Base-by-base conservation (phyloP, 2,888 invertebrate genomes). In the Parelbella ahira region DNA sequence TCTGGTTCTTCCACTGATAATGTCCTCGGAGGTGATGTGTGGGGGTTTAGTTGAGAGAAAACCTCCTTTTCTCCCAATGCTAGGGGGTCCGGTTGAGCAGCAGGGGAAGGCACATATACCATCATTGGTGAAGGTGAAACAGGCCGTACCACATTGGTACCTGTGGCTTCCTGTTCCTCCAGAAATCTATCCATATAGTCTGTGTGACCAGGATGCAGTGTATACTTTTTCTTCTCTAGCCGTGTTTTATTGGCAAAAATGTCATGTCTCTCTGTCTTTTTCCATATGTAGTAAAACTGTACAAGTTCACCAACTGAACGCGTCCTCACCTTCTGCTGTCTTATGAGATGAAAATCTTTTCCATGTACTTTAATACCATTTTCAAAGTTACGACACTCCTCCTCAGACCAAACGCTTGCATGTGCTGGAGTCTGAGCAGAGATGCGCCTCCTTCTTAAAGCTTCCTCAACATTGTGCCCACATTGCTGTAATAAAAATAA, bases 201-300 rank as follows among this genome's bases (percentile, higher is more conserved):
- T 44, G 97, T 97, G 54, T 96, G 93, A 36, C 96, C 97, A 2
- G 97, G 97, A 82, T 97, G 96, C 29, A 97, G 77, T 2, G 94
- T 93, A 70, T 97, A 97, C 70, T 97, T 97, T 72, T 96, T 96
- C 84, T 97, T 97, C 66, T 97, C 97, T 54, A 97, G 76, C 33
- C 96, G 89, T 4, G 94, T 93, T 77, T 95, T 95, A 68, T 95
- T 94, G 0, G 97, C 97, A 70, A 93, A 93, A 60, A 93, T 93
- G 80, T 99, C 99, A 76, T 98, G 97, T 8, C 99, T 90, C 68
- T 98, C 98, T 12, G 98, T 98, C 81, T 99, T 99, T 82, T 99
- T 99, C 99, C 99, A 99, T 39, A 98, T 90, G 62, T 95, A 95
- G 77, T 95, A 95, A 86, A 99, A 99, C 70, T 98, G 97, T 6